Conservation (phyloP, 2,888 invertebrate species). For the Tridacna crocea region DNA sequence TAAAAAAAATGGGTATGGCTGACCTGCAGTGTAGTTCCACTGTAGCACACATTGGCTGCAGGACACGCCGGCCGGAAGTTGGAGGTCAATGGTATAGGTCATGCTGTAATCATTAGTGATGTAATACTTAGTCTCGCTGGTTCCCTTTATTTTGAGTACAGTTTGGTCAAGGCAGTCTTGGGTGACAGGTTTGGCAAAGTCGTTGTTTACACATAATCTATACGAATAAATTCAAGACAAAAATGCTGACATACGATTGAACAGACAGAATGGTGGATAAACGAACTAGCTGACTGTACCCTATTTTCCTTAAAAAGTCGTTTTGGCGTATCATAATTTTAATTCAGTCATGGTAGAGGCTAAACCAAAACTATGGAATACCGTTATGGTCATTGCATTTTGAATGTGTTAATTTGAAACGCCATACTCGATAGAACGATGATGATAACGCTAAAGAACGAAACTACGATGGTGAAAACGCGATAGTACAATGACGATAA, state of each 20-base stretch:
- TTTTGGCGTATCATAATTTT: too few species aligned
- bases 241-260: not conserved
- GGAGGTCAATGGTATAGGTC: constrained; percentile 33
- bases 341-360: too few species aligned
- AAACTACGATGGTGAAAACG: too few species aligned
- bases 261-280: not conserved
- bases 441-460: too few species aligned
- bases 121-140: constrained; percentile 22
- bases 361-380: too few species aligned
- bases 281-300: not conserved
- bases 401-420: too few species aligned
- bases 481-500: too few species aligned
- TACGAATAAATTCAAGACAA: not conserved
- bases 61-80: constrained; percentile 38
- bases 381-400: too few species aligned
- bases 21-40: constrained; percentile 60
- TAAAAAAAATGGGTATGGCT: not conserved
- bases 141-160: constrained; percentile 27
- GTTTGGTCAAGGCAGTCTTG: constrained; percentile 45
- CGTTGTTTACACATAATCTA: constrained; percentile 51
- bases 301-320: not conserved
- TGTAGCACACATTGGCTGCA: constrained; percentile 52
- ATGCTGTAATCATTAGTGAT: not conserved
- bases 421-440: too few species aligned
- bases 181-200: constrained; percentile 33